A percentile compares a stretch with the other conserved stretches of the same genome.
Conservation (phyloP, 2,888 invertebrate species). For the Fragum whitleyi region DNA sequence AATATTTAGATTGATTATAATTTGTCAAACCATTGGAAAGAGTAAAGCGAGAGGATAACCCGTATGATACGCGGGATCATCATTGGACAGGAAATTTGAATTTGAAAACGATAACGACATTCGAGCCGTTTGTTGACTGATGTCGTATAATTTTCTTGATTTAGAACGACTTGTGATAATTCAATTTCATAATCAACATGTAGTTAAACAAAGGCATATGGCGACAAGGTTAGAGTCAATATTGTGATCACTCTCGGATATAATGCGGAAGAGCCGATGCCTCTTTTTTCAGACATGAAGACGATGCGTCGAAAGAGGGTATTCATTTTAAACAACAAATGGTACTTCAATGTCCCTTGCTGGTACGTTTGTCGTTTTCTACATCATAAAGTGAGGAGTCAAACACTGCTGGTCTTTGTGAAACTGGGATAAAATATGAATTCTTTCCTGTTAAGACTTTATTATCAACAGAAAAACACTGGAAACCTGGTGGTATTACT, state of each 20-base stretch:
- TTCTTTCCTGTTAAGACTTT: no score
- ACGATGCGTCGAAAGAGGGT: no score
- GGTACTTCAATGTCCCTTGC: no score
- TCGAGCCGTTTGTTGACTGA: constrained; percentile 44
- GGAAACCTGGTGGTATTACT: no score
- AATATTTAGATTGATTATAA: no score
- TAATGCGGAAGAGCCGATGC: constrained; percentile 32
- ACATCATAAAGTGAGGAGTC: no score
- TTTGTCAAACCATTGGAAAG: no score
- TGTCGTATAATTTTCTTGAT: constrained; percentile 65
- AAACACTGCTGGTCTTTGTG: no score
- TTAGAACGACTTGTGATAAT: constrained; percentile 57
- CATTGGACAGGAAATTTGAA: constrained; percentile 62
- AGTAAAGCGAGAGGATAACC: neutral
- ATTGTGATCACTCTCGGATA: constrained; percentile 49
- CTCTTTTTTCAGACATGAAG: constrained; percentile 1
- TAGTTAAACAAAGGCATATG: constrained; percentile 63
- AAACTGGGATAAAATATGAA: no score
- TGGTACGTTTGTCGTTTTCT: no score
- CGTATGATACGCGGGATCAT: constrained; percentile 36
- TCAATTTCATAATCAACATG: constrained; percentile 57
- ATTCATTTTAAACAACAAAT: no score
- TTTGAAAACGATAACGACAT: constrained; percentile 50
- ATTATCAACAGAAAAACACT: no score
- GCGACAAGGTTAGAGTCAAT: constrained; percentile 56